These are phyloP conservation scores for Drosophila seguyi DNA, from an alignment of 1,140 invertebrate species.

Conservation along the genomic window DNA sequence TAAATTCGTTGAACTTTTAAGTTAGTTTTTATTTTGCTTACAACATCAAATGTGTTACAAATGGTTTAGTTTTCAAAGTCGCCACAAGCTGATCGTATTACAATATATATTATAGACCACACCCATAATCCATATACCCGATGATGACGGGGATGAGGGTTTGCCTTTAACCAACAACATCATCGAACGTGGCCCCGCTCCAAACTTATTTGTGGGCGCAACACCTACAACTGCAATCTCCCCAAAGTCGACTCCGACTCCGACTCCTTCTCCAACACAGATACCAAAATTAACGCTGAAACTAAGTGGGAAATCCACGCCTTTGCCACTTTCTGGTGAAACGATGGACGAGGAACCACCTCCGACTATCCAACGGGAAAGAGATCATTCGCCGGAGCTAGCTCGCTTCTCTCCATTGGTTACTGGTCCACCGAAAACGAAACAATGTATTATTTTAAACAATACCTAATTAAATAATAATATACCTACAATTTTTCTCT, in stretches of 20 bases:
- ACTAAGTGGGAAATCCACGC: conserved; percentile 86
- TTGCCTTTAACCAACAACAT: conserved; percentile 2
- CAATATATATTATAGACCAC: conserved; percentile 18
- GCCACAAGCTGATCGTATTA: conserved; percentile 1
- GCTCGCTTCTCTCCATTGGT: conserved; percentile 92
- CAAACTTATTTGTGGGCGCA: conserved; percentile 2
- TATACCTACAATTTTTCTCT: neutral
- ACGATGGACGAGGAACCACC: conserved; percentile 9
- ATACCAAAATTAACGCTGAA: conserved; percentile 93
- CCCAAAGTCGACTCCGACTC: conserved; percentile 19
- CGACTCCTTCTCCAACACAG: conserved; percentile 61
- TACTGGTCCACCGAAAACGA: conserved; percentile 90
- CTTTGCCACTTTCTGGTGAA: conserved; percentile 14
- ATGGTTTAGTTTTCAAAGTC: neutral
- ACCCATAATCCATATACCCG: conserved; percentile 13
- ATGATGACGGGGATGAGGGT: conserved; percentile 7
- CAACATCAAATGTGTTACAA: neutral
- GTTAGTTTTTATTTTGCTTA: neutral
- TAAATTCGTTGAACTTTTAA: neutral
- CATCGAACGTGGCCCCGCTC: conserved; percentile 5
- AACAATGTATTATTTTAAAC: conserved; percentile 52
- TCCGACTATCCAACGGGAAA: conserved; percentile 52
- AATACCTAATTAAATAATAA: neutral
- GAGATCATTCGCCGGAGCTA: conserved; percentile 91
- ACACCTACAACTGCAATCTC: conserved; percentile 14